These are phyloP conservation scores for Anser brachyrhynchus DNA, from an alignment of 2,113 vertebrate species.

Conservation along the genomic window DNA sequence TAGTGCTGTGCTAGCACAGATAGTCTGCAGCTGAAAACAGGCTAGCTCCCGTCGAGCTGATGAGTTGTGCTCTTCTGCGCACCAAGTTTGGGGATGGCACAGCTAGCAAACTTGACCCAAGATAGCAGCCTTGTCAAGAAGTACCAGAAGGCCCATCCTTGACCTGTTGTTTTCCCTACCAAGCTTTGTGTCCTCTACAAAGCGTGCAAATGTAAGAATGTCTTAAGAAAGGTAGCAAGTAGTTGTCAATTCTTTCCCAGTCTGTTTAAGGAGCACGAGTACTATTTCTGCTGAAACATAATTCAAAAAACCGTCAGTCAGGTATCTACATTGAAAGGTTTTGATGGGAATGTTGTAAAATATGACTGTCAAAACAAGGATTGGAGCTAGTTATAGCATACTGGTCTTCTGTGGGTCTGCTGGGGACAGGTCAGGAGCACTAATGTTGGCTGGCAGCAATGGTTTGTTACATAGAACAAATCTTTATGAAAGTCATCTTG, in stretches of 20 bases:
- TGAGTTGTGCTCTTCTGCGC: neutral
- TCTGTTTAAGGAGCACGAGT: neutral
- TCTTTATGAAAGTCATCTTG: neutral
- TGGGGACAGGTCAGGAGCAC: neutral
- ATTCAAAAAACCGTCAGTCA: neutral
- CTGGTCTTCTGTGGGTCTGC: neutral
- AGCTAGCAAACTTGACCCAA: neutral
- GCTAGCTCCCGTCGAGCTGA: neutral
- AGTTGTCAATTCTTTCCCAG: neutral
- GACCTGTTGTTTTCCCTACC: neutral
- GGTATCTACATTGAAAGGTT: neutral
- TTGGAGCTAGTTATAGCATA: neutral
- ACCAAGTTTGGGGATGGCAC: neutral
- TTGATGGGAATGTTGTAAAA: neutral
- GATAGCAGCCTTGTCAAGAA: neutral
- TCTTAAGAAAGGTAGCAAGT: neutral
- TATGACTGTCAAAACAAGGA: neutral
- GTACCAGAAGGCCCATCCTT: neutral
- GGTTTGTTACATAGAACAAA: neutral
- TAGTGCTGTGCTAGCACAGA: neutral
- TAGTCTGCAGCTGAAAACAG: neutral
- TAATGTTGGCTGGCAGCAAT: neutral
- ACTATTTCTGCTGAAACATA: neutral
- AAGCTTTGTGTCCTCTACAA: neutral
- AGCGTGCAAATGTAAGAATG: neutral